These are phyloP conservation scores for Danio albolineatus DNA, from an alignment of 2,797 vertebrate genomes.

Conservation along the genomic window DNA sequence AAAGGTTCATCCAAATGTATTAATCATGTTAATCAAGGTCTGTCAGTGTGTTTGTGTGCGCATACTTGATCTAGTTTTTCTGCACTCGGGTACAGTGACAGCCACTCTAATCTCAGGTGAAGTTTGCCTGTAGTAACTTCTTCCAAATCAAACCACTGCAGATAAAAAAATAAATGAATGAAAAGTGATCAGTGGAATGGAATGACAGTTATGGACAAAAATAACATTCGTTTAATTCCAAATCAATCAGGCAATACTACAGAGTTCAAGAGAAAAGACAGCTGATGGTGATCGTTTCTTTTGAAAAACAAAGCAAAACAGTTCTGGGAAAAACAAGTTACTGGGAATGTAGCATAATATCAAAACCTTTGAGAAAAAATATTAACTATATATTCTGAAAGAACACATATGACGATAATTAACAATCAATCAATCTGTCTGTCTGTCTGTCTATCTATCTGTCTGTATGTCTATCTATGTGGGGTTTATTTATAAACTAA, in stretches of 20 bases:
- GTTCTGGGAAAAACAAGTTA: too few relatives aligned
- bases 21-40: neutral
- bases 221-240: neutral
- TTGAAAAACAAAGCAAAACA: neutral
- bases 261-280: neutral
- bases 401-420: too few relatives aligned
- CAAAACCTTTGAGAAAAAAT: neutral
- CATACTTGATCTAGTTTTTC: constrained; percentile 91
- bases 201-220: neutral
- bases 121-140: constrained; percentile 92
- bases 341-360: neutral
- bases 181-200: neutral
- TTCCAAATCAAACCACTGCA: constrained; percentile 95
- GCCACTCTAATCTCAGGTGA: constrained; percentile 95
- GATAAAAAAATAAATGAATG: neutral
- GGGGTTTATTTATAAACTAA: too few relatives aligned
- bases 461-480: too few relatives aligned
- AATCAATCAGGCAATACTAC: neutral
- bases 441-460: too few relatives aligned
- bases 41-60: neutral
- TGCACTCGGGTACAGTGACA: constrained; percentile 85
- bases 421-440: too few relatives aligned
- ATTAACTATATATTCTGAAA: too few relatives aligned
- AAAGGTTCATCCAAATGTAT: neutral
- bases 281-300: neutral